Percentiles rank a stretch among this genome's conserved stretches.
Conservation (phyloP, 2,888 invertebrate genomes). For the Acrobasis suavella region DNA sequence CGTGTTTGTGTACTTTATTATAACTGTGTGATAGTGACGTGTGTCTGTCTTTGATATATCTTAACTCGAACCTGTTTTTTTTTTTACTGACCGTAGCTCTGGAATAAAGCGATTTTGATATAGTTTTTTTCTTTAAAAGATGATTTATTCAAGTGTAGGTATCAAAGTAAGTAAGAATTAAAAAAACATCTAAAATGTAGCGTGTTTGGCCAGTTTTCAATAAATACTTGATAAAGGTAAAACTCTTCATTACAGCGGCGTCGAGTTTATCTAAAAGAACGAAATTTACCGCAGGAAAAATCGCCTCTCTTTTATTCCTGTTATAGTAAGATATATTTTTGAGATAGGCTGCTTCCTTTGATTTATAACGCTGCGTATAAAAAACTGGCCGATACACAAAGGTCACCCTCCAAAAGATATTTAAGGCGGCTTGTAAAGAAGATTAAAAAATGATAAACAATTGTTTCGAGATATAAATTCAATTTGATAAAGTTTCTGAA, state of each 20-base stretch:
- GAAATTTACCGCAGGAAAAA: constrained; percentile 50
- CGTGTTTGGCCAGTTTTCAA: constrained; percentile 39
- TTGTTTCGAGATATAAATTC: neutral
- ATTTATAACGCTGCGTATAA: constrained; percentile 50
- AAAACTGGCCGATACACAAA: constrained; percentile 39
- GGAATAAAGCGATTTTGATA: no score
- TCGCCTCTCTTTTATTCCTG: constrained; percentile 44
- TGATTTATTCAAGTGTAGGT: no score
- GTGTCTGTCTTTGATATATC: no score
- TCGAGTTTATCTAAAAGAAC: constrained; percentile 52
- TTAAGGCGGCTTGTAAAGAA: constrained; percentile 13
- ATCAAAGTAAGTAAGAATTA: no score
- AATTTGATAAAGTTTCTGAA: neutral
- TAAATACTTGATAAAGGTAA: constrained; percentile 63
- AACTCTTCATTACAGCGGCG: constrained; percentile 51
- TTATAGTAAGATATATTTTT: constrained; percentile 51
- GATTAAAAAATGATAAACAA: constrained; percentile 3
- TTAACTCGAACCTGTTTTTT: no score
- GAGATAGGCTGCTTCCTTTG: constrained; percentile 51
- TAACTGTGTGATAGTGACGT: no score
- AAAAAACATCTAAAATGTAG: no score
- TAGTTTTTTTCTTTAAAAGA: no score
- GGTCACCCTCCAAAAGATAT: constrained; percentile 13
- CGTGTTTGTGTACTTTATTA: no score
- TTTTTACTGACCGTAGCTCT: no score